Evolutionary conservation across 2,888 invertebrate species (phyloP), one percentile per base, ranked within the genome.

Genomic region (Drosophila prostipennis): DNA sequence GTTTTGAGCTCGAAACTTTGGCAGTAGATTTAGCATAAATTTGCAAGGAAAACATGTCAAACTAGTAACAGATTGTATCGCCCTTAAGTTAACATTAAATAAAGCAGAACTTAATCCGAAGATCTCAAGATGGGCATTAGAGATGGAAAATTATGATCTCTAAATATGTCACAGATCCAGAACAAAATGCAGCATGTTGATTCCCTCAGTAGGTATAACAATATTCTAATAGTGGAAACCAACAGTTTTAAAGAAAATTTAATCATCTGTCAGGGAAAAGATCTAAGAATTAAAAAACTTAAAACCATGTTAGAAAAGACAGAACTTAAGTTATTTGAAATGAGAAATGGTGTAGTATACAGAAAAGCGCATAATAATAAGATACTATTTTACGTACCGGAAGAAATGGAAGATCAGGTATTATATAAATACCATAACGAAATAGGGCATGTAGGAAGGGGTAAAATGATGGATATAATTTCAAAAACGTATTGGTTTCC

Each of bases 391-490:
- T 46, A 46, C 14, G 10, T 46, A 10, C 46, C 14, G n/a, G 10
- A 14, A 46, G 45, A 46, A n/a, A 26, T 26, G 45, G 10, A 46
- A 46, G 26, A 32, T n/a, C 48, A 16, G 11, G 32, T 48, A 26
- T 26, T 46, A 26, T 46, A 46, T n/a, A 26, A 14, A 46, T 46
- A 46, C 40, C 19, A 42, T 6, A 42, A 42, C 6, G 42, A 42
- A 23, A 42, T 23, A 13, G 19, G 42, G 6, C 19, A n/a, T n/a
- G n/a, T n/a, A n/a, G n/a, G n/a, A n/a, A n/a, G n/a, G n/a, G n/a
- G n/a, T n/a, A n/a, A n/a, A n/a, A n/a, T n/a, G n/a, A n/a, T n/a
- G n/a, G 43, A 43, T 13, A 6, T 13, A 43, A 43, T 43, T 13
- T 13, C 1, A n/a, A 13, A 40, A 40, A 40, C 14, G 10, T 23